phyloP scores from a whole-genome alignment of 2,888 invertebrate genomes.

The Pollenia angustigena region DNA sequence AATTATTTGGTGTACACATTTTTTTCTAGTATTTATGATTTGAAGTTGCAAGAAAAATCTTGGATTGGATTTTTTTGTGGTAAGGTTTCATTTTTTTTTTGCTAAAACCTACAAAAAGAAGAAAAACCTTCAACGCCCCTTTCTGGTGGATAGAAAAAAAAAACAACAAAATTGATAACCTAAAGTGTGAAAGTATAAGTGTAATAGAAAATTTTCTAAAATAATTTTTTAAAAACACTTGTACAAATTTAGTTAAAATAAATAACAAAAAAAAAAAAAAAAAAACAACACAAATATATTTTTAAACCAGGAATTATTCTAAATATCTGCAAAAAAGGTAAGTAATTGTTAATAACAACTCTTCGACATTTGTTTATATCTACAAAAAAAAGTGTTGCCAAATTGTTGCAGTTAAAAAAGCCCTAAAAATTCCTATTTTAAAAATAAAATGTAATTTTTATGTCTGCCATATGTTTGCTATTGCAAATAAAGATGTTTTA shows the following conservation, averaged over 20 bases:
- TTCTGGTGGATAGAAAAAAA: conserved; percentile 57
- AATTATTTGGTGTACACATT: neutral
- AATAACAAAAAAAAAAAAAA: conserved; percentile 6
- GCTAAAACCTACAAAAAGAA: conserved; percentile 3
- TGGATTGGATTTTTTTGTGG: conserved; percentile 37
- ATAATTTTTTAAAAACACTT: conserved; percentile 18
- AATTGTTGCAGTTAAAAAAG: neutral
- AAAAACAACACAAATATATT: conserved; percentile 22
- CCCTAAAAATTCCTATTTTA: conserved; percentile 4
- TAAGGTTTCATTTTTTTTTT: conserved; percentile 30
- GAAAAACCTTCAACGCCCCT: conserved; percentile 63
- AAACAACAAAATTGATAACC: conserved; percentile 34
- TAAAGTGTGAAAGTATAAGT: conserved; percentile 40
- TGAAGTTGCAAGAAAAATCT: conserved; percentile 33
- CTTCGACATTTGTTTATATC: conserved; percentile 47
- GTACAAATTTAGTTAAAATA: conserved; percentile 18
- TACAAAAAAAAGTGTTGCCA: conserved; percentile 58
- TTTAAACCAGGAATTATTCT: neutral
- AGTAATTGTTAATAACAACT: conserved; percentile 39
- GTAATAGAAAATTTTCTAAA: conserved; percentile 20
- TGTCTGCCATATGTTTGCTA: conserved; percentile 46
- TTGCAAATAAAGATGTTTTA: neutral
- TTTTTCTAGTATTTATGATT: conserved; percentile 6
- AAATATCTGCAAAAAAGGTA: conserved; percentile 46
- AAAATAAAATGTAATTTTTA: neutral